Percentiles rank a stretch among this genome's conserved stretches.
Conservation (phyloP, 2,888 invertebrate species). For the Mimachlamys varia region DNA sequence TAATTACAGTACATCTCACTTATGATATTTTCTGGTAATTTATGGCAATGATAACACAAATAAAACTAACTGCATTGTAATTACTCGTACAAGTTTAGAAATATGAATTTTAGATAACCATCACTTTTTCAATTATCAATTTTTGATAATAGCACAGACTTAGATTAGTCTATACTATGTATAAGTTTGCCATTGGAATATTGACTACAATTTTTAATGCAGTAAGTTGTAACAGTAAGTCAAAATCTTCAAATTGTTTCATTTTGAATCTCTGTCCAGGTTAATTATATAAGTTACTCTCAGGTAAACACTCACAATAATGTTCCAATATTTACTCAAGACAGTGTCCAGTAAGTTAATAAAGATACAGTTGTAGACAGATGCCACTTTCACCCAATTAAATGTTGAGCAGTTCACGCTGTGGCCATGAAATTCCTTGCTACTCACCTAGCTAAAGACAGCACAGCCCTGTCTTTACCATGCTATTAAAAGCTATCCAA, state of each 20-base stretch:
- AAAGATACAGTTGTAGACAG: background rate
- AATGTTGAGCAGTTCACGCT: background rate
- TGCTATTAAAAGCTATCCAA: background rate
- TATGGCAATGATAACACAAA: too few relatives aligned
- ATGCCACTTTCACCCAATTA: background rate
- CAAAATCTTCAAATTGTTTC: background rate
- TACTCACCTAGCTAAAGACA: slow-evolving; percentile 4
- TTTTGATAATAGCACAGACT: too few relatives aligned
- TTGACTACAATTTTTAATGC: too few relatives aligned
- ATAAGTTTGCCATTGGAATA: too few relatives aligned
- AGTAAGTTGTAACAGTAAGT: too few relatives aligned
- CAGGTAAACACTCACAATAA: background rate
- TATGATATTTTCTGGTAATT: too few relatives aligned
- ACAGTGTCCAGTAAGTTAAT: background rate
- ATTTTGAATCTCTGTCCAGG: background rate
- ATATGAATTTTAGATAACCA: too few relatives aligned
- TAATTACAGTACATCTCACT: too few relatives aligned
- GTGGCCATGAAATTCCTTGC: background rate
- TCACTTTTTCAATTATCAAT: too few relatives aligned
- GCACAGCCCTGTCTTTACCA: background rate
- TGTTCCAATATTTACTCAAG: background rate
- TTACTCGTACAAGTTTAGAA: too few relatives aligned
- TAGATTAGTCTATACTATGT: too few relatives aligned
- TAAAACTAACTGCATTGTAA: too few relatives aligned
- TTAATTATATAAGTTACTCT: background rate